Evolutionary conservation across 1,140 invertebrate species (phyloP).

Genomic region (Ceratoteleas bidentatus): DNA sequence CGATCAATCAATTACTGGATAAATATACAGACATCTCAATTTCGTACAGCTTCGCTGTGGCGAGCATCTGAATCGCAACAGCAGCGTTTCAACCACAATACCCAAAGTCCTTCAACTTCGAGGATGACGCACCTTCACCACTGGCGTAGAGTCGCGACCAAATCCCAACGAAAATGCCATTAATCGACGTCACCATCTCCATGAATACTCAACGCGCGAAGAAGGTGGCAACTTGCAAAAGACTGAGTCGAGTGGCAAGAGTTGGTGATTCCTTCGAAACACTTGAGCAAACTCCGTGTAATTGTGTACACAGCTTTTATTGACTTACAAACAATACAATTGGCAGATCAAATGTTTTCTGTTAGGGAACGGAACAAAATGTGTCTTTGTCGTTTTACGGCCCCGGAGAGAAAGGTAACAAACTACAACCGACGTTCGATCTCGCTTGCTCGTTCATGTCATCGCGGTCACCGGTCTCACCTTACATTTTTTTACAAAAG

Average conservation of each 20-base stretch:
- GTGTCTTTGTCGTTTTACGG: constrained; percentile 24
- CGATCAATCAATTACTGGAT: no score
- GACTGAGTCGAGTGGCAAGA: not conserved
- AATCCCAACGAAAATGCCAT: constrained; percentile 36
- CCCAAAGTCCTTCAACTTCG: constrained; percentile 30
- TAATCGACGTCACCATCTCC: constrained; percentile 37
- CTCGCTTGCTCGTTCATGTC: constrained; percentile 3
- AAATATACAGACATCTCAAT: no score
- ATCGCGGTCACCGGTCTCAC: not conserved
- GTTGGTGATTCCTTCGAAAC: constrained; percentile 22
- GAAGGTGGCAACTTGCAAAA: constrained; percentile 5
- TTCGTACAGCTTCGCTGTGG: not conserved
- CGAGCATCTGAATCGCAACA: not conserved
- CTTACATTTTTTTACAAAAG: constrained; percentile 51
- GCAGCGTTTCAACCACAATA: constrained; percentile 13
- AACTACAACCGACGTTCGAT: constrained; percentile 47
- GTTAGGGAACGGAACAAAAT: constrained; percentile 14
- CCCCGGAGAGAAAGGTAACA: constrained; percentile 24
- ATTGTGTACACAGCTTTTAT: constrained; percentile 25
- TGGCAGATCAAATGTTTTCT: constrained; percentile 10
- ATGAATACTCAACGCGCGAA: constrained; percentile 15
- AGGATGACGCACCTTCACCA: constrained; percentile 30
- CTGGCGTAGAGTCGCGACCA: constrained; percentile 19
- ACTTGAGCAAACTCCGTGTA: constrained; percentile 41
- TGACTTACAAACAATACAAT: constrained; percentile 41